Percentiles rank a stretch among this genome's conserved stretches.
These are phyloP conservation scores for Zaprionus inermis DNA, from an alignment of 1,140 invertebrate genomes.

Conservation along the genomic window DNA sequence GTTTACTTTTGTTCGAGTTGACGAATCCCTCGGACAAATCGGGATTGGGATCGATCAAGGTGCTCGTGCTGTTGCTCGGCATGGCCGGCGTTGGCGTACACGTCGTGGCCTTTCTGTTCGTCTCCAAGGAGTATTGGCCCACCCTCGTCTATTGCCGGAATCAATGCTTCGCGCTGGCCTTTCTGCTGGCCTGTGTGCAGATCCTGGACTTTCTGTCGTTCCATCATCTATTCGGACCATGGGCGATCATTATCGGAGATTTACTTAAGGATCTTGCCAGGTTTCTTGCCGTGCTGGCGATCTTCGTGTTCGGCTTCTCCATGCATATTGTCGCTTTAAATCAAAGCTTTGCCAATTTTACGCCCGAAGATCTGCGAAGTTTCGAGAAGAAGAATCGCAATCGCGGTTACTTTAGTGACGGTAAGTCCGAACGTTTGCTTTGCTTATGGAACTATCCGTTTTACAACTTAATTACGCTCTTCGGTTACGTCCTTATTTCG, in stretches of 20 bases:
- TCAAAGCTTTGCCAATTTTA: slow-evolving; percentile 92
- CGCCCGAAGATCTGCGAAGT: slow-evolving; percentile 85
- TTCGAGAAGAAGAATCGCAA: slow-evolving; percentile 85
- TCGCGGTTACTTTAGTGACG: slow-evolving; percentile 88
- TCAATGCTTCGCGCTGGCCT: slow-evolving; percentile 97
- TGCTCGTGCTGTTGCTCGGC: slow-evolving; percentile 96
- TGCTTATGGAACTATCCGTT: slow-evolving; percentile 49
- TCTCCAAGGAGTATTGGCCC: slow-evolving; percentile 90
- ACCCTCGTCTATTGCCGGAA: slow-evolving; percentile 96
- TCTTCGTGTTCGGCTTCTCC: slow-evolving; percentile 99
- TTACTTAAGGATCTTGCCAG: slow-evolving; percentile 96
- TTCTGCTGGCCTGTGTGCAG: slow-evolving; percentile 98
- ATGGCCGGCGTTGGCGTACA: slow-evolving; percentile 96
- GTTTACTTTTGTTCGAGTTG: slow-evolving; percentile 96
- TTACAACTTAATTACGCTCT: background rate
- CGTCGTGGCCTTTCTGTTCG: slow-evolving; percentile 90
- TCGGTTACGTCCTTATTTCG: slow-evolving; percentile 18
- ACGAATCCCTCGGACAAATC: slow-evolving; percentile 98
- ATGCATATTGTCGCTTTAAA: slow-evolving; percentile 98
- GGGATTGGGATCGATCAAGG: slow-evolving; percentile 96
- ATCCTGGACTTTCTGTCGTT: slow-evolving; percentile 98
- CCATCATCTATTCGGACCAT: slow-evolving; percentile 99
- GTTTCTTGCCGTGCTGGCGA: slow-evolving; percentile 97
- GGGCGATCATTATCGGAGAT: slow-evolving; percentile 96
- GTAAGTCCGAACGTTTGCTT: slow-evolving; percentile 86